Percentiles rank a stretch among this genome's conserved stretches.
phyloP scores from a whole-genome alignment of 1,140 invertebrate species.

The Tyrophagus putrescentiae region DNA sequence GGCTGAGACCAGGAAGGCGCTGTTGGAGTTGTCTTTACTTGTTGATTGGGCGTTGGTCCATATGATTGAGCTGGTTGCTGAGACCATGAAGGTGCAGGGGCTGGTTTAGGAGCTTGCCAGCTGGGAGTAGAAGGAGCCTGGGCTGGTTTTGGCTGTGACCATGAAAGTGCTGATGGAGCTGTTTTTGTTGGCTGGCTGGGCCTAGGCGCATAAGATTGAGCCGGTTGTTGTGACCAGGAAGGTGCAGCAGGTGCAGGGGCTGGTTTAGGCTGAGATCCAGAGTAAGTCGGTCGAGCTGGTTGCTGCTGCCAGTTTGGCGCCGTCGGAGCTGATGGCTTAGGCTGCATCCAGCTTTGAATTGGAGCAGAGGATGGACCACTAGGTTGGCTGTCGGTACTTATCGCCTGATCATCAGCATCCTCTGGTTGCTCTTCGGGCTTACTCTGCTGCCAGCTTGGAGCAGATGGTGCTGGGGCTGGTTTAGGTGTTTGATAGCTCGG shows the following conservation, averaged over 20 bases:
- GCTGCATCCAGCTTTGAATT: not conserved
- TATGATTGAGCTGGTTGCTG: not conserved
- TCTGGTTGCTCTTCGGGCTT: too few relatives aligned
- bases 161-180: not conserved
- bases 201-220: too few relatives aligned
- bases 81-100: not conserved
- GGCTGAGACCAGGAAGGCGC: not conserved
- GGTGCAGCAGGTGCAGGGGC: constrained; percentile 3
- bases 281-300: not conserved
- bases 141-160: not conserved
- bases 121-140: constrained; percentile 1
- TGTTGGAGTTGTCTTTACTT: not conserved
- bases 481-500: not conserved
- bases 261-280: not conserved
- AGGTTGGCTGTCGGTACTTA: not conserved
- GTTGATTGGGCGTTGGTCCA: not conserved
- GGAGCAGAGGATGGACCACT: not conserved
- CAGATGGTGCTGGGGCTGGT: too few relatives aligned
- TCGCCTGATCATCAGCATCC: too few relatives aligned
- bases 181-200: not conserved
- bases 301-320: not conserved
- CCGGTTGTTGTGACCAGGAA: not conserved
- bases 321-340: not conserved
- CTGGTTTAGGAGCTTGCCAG: constrained; percentile 12
- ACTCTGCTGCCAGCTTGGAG: too few relatives aligned